Evolutionary conservation across 2,888 invertebrate genomes (phyloP), one percentile per base, ranked within the genome.

Genomic region (Orthosia gracilis): DNA sequence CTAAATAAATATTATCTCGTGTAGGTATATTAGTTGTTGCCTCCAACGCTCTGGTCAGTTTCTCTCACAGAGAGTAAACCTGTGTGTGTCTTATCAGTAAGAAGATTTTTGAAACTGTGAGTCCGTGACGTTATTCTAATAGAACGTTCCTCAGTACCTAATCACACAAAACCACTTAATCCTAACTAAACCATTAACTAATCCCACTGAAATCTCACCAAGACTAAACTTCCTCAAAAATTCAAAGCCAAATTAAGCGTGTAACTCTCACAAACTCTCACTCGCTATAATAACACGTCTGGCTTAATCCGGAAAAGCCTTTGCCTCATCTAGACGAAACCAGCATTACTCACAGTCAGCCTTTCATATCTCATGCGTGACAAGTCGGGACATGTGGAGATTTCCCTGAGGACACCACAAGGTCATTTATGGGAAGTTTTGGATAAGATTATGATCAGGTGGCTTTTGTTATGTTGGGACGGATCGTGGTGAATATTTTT

Each of bases 401-500:
- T 90, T 91, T 90, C 91, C 91, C 91, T 31, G n/a, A 73, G 89
- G 90, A 86, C 80, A 81, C 73, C 76, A 78, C 85, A 88, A 87
- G 88, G 89, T 88, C 89, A 88, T 85, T 78, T 76, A 82, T 83
- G 69, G 71, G 73, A 84, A 81, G 70, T 76, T 81, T 68, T 69
- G 68, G 62, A 50, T 68, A 73, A 87, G 85, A 85, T 82, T 87
- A 82, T 80, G 80, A 85, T 87, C 87, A 83, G 85, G 70, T 84
- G 73, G 63, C 67, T 68, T 80, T 70, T 54, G 47, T 74, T 74
- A n/a, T 69, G 17, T 31, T 69, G n/a, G 67, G 77, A 61, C 12
- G 63, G 64, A 73, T 74, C 68, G 65, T 68, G 26, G 31, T 61
- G 40, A 58, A 64, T 64, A 61, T 74, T 77, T 77, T 70, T 69